Base-by-base conservation (phyloP, 2,113 vertebrate genomes). In the Loxodonta africana region DNA sequence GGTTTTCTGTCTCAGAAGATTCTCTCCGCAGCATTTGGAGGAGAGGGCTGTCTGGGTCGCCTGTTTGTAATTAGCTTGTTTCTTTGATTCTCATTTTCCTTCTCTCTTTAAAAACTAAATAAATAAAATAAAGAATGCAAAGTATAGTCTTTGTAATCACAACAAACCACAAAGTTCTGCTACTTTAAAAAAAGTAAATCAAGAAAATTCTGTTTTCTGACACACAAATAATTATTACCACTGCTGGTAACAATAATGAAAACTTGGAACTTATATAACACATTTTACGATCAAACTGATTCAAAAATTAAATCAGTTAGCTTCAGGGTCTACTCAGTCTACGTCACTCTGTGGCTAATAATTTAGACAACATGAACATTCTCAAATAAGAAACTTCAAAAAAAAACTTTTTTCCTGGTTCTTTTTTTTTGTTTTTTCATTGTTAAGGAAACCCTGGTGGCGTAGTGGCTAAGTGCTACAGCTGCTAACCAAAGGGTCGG, bases 41-140 rank as follows among this genome's bases (percentile, higher is more conserved):
- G 53, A 93, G 10, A 1, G 69, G n/a, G 17, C 5, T 95, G 17
- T 53, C 76, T 97, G 77, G 8, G 51, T 83, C 62, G 67, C 80
- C 87, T 95, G 88, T 73, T 96, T 91, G 85, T 90, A 95, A 97
- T 97, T 97, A 97, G 81, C 87, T 91, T 80, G 80, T 89, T 97
- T 97, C 87, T 97, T 95, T 85, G 62, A 95, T 97, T 95, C 94
- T 96, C 91, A 95, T 95, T 95, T 97, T 88, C 44, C 25, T 95
- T 93, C 95, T 83, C 85, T 80, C 65, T 88, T 88, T 76, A 92
- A 74, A 41, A 41, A 74, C 9, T 5, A 89, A 97, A 7, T 57
- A 57, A 57, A 57, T 57, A 74, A 57, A 33, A 92, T 78, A 92
- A 96, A 94, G 82, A 95, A 67, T 51, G 44, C 78, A 92, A 95